Evolutionary conservation across 2,113 vertebrate genomes (phyloP).

Genomic region (Macrotus californicus): DNA sequence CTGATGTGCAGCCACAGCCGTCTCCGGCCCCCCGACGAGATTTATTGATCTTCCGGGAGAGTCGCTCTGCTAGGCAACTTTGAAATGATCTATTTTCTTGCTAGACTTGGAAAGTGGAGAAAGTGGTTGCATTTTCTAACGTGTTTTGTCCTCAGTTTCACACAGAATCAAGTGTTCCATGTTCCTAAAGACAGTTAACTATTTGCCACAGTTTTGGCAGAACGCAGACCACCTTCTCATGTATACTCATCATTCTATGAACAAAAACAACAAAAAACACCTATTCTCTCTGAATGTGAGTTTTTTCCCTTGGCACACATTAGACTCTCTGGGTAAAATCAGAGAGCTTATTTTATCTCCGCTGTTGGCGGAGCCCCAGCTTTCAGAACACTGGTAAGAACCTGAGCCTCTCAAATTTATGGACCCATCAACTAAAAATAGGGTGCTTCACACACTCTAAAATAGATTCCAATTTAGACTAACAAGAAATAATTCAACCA

Average conservation of each 20-base stretch:
- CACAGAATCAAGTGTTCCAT: constrained; percentile 11
- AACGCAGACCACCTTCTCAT: background rate
- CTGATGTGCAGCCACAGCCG: background rate
- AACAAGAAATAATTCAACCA: constrained; percentile 51
- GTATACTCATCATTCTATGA: background rate
- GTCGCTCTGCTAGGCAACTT: background rate
- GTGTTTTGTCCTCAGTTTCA: constrained; percentile 26
- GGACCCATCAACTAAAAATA: constrained; percentile 57
- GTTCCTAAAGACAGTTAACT: constrained; percentile 40
- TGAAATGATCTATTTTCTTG: constrained; percentile 1
- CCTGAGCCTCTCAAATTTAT: constrained; percentile 56
- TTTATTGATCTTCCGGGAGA: background rate
- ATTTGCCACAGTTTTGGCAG: constrained; percentile 28
- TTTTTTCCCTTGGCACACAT: constrained; percentile 17
- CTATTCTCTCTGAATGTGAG: constrained; percentile 6
- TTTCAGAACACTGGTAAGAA: constrained; percentile 42
- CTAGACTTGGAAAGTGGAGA: constrained; percentile 31
- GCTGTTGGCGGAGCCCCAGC: constrained; percentile 50
- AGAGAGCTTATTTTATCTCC: constrained; percentile 54
- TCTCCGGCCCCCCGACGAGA: background rate
- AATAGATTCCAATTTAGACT: constrained; percentile 35
- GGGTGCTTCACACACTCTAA: background rate
- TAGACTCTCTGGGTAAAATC: constrained; percentile 27
- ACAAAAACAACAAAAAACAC: constrained; percentile 12
- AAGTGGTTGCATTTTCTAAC: background rate